Evolutionary conservation across 2,888 invertebrate genomes (phyloP), one percentile per base, ranked within the genome.

Genomic region (Agrotis clavis): DNA sequence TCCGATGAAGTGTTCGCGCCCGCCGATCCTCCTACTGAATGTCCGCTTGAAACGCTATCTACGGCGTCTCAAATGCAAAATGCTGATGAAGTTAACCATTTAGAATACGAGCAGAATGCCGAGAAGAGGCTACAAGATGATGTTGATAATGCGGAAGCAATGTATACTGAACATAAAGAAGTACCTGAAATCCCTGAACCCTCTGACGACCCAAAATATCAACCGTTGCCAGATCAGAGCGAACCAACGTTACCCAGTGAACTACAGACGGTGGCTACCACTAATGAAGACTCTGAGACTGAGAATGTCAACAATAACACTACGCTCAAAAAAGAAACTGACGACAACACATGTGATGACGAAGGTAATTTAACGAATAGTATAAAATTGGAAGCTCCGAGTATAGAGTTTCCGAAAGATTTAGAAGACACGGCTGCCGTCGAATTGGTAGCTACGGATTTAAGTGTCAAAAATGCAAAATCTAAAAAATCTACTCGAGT

Each of bases 391-490:
- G 87, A 79, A 71, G 79, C 81, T 11, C 56, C 71, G 11, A 67
- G 67, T 54, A 65, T 79, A 71, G 82, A 82, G 48, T 71, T 70
- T 53, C 53, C 77, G 13, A 79, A 79, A 71, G 88, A 89, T n/a
- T 71, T 85, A 18, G 88, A 88, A 53, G 88, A 89, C 74, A 69
- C 85, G 19, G 77, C 84, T 25, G 87, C 87, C 79, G 96, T 96
- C 60, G 96, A 97, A 71, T 91, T 96, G 67, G 92, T 94, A 72
- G 97, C 97, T 7, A 97, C 97, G 16, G 97, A 97, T 91, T 89
- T 97, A 84, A 96, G 96, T 87, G 90, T 96, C 88, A 80, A 94
- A 90, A 89, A 88, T 78, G 76, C 88, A 2, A 90, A 92, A 18
- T 87, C 96, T 90, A 93, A 88, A 64, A 83, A 87, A 90, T 51